A percentile compares a stretch with the other conserved stretches of the same genome.
phyloP scores from a whole-genome alignment of 2,113 vertebrate genomes.

The human region GRCh38 chr6:70170001-70170500 shows the following conservation, averaged over 20 bases:
- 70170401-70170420: neutral
- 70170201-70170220: neutral
- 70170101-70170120: neutral
- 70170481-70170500: neutral
- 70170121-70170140: neutral
- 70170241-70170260: neutral
- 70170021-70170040: neutral
- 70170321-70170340: neutral
- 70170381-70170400: neutral
- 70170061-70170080: neutral
- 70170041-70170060: slow-evolving; percentile 2
- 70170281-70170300: neutral
- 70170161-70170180: neutral
- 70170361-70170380: neutral
- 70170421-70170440: neutral
- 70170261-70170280: neutral
- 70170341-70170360: neutral
- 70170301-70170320: neutral
- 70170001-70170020: neutral
- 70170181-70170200: neutral
- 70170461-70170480: neutral
- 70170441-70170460: neutral
- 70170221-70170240: neutral
- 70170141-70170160: neutral
- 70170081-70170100: neutral